A percentile compares a stretch with the other conserved stretches of the same genome.
phyloP scores from a whole-genome alignment of 2,888 invertebrate species.

The Caenorhabditis angaria region DNA sequence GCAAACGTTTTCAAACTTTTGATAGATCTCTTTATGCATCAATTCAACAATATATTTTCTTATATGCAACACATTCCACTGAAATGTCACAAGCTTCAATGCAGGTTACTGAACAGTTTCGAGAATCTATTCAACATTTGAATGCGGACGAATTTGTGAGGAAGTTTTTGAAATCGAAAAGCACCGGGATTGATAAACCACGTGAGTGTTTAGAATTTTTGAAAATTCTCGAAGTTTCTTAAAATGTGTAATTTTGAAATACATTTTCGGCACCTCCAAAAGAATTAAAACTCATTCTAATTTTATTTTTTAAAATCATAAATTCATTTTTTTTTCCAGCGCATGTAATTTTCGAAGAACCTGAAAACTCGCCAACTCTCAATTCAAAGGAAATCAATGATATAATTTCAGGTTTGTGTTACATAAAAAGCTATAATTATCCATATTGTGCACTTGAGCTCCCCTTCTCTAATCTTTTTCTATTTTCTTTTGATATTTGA shows the following conservation, averaged over 20 bases:
- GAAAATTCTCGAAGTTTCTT: background rate
- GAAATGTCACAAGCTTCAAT: slow-evolving; percentile 56
- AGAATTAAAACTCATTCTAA: no score
- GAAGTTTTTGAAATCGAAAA: slow-evolving; percentile 89
- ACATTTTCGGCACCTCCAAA: no score
- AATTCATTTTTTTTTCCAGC: slow-evolving; percentile 25
- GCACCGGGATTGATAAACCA: slow-evolving; percentile 91
- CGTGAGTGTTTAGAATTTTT: slow-evolving; percentile 76
- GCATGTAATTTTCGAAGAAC: slow-evolving; percentile 34
- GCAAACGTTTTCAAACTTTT: slow-evolving; percentile 57
- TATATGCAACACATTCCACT: slow-evolving; percentile 58
- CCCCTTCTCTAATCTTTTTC: no score
- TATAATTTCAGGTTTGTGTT: slow-evolving; percentile 34
- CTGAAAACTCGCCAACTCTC: slow-evolving; percentile 25
- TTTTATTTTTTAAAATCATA: no score
- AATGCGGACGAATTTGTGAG: slow-evolving; percentile 90
- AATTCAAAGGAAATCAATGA: slow-evolving; percentile 28
- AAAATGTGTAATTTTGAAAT: background rate
- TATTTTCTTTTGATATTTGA: no score
- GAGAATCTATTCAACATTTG: slow-evolving; percentile 87
- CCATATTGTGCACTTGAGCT: no score
- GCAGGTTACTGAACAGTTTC: slow-evolving; percentile 84
- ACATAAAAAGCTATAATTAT: no score
- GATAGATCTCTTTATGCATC: slow-evolving; percentile 47
- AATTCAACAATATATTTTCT: slow-evolving; percentile 47